These are phyloP conservation scores for Emydocephalus ijimae DNA, from an alignment of 2,113 vertebrate species.

Conservation along the genomic window DNA sequence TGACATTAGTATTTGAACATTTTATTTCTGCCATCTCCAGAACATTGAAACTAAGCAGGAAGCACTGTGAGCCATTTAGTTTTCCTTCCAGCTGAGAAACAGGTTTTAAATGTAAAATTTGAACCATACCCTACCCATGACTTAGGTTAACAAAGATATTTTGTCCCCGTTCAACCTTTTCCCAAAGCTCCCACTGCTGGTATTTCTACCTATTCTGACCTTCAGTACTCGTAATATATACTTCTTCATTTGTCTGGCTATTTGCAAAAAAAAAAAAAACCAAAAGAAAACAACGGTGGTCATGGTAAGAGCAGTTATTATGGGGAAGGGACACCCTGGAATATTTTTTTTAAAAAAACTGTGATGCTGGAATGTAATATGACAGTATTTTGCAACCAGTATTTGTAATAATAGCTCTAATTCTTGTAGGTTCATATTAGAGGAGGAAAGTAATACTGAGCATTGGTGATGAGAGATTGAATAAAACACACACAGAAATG, in stretches of 20 bases:
- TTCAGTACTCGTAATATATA: neutral
- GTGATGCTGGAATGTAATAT: neutral
- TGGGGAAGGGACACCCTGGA: neutral
- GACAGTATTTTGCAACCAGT: neutral
- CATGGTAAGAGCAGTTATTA: neutral
- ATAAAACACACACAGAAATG: neutral
- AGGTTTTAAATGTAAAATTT: neutral
- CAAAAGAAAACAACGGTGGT: neutral
- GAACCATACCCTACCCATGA: neutral
- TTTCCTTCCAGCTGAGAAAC: neutral
- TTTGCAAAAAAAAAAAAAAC: neutral
- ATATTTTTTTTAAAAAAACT: neutral
- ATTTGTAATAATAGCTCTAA: neutral
- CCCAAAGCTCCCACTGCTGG: neutral
- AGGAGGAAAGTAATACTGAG: neutral
- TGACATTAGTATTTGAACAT: neutral
- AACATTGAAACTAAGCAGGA: neutral
- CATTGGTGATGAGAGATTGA: neutral
- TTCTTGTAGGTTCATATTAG: neutral
- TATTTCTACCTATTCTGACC: neutral
- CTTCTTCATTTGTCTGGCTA: neutral
- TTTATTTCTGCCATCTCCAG: neutral
- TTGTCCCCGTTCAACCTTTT: neutral
- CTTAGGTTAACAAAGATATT: neutral
- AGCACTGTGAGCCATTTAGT: neutral